Evolutionary conservation across 2,113 vertebrate species (phyloP).

Genomic region (Lepidothrix coronata): DNA sequence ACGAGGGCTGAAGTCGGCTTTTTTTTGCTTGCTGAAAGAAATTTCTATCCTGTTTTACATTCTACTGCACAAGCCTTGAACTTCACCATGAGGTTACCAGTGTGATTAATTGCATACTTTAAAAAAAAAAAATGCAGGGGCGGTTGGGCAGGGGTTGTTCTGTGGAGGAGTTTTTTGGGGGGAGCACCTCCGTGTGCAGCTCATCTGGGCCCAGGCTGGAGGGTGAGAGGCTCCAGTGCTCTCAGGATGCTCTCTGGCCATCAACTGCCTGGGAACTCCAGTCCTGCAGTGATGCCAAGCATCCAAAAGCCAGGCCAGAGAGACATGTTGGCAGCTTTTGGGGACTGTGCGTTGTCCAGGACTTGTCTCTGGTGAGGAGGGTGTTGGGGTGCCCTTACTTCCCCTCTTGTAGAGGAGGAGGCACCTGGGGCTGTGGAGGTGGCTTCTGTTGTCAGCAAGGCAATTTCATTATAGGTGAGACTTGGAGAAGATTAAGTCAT

Average conservation of each 20-base stretch:
- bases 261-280: not conserved
- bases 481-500: not conserved
- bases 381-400: not conserved
- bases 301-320: not conserved
- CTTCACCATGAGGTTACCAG: not conserved
- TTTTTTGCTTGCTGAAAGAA: not conserved
- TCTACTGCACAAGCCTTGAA: not conserved
- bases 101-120: not conserved
- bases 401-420: not conserved
- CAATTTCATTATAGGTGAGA: not conserved
- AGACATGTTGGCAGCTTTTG: not conserved
- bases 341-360: not conserved
- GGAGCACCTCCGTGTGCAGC: not conserved
- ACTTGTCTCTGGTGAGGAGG: not conserved
- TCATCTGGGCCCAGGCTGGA: not conserved
- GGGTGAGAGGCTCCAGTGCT: not conserved
- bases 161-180: too few species aligned
- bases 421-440: rapidly evolving
- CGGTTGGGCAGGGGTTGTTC: not conserved
- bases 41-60: not conserved
- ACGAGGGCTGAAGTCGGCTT: not conserved
- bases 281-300: not conserved
- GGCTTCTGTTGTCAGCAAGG: not conserved
- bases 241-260: not conserved
- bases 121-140: not conserved